A percentile compares a stretch with the other conserved stretches of the same genome.
Conservation (phyloP, 2,888 invertebrate species). For the Caradrina kadenii region DNA sequence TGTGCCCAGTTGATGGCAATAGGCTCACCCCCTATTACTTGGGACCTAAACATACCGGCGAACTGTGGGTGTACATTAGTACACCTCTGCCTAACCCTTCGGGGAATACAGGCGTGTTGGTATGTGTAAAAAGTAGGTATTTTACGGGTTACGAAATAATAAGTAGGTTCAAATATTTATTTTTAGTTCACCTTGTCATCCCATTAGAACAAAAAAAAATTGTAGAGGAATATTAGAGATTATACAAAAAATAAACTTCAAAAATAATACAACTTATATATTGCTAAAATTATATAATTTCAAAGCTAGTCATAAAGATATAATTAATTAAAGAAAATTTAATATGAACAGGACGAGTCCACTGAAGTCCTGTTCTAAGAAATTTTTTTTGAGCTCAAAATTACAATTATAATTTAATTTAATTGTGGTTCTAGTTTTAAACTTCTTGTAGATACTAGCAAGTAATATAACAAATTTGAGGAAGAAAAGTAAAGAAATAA, state of each 20-base stretch:
- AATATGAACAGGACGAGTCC: constrained; percentile 5
- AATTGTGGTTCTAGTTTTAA: background rate
- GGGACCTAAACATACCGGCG: no score
- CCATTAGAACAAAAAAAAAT: no score
- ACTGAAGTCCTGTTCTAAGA: constrained; percentile 8
- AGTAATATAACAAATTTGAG: background rate
- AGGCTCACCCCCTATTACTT: no score
- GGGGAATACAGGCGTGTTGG: no score
- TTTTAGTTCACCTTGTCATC: no score
- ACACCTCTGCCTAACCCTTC: no score
- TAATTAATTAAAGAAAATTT: constrained; percentile 19
- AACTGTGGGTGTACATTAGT: no score
- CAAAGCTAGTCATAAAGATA: constrained; percentile 25
- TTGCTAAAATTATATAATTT: constrained; percentile 26
- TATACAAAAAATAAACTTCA: background rate
- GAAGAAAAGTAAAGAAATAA: background rate
- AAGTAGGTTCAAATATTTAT: no score
- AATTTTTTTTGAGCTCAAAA: constrained; percentile 10
- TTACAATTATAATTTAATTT: constrained; percentile 21
- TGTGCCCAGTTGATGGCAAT: no score
- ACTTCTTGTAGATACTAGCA: no score
- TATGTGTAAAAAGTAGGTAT: no score
- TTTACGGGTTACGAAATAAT: no score
- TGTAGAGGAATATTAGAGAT: background rate
- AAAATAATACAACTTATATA: constrained; percentile 12